Conservation (phyloP, 2,797 vertebrate species). For the Aphelocoma californica region DNA sequence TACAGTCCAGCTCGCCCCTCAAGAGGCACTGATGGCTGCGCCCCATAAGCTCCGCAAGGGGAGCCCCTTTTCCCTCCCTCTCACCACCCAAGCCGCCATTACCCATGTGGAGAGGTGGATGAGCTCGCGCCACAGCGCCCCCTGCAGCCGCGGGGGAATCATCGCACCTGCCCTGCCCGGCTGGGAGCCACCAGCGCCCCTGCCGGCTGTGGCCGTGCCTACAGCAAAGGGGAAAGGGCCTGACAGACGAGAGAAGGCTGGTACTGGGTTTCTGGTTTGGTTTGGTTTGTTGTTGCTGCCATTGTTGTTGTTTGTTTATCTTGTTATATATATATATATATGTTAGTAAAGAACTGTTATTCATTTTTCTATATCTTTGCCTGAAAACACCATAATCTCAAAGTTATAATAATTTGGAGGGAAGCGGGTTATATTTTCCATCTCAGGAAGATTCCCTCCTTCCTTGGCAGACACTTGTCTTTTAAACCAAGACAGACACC, state of each 20-base stretch:
- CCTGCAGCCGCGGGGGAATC: background rate
- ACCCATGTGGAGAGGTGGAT: background rate
- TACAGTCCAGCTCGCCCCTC: rapidly evolving
- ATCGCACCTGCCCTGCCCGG: too few species aligned
- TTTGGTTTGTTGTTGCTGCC: too few species aligned
- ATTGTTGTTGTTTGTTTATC: background rate
- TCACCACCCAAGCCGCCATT: rapidly evolving
- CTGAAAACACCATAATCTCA: background rate
- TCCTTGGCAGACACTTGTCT: background rate
- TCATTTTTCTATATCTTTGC: background rate
- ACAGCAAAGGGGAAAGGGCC: background rate
- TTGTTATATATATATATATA: background rate
- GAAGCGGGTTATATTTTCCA: background rate
- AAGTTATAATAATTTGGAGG: background rate
- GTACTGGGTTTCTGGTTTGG: rapidly evolving
- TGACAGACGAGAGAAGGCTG: background rate
- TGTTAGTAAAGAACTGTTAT: background rate
- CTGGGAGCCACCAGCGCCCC: background rate
- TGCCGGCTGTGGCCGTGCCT: background rate
- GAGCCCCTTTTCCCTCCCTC: background rate
- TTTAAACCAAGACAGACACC: background rate
- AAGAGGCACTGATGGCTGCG: rapidly evolving
- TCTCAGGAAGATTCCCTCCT: background rate
- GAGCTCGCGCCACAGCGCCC: background rate
- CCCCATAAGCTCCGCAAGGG: rapidly evolving